Percentiles rank a stretch among this genome's conserved stretches.
Conservation (phyloP, 2,113 vertebrate genomes). For the Haemorhous mexicanus region DNA sequence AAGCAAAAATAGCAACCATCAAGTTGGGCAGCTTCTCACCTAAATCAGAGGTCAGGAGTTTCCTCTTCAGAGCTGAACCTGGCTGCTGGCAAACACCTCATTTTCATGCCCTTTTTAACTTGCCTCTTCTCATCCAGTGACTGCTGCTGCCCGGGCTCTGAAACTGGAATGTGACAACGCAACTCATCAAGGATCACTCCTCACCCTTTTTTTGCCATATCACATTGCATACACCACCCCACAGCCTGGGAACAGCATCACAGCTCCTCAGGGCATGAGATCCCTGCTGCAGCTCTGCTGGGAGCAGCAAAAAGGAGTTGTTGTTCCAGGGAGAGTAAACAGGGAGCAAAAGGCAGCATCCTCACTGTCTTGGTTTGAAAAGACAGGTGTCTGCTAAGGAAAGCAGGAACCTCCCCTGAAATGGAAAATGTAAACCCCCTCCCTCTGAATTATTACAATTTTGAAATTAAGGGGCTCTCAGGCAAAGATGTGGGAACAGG, state of each 20-base stretch:
- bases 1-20: neutral
- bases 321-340: accelerated
- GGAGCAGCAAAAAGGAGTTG: neutral
- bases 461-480: neutral
- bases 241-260: neutral
- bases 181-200: accelerated
- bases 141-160: neutral
- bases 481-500: neutral
- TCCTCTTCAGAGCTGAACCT: neutral
- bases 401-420: neutral
- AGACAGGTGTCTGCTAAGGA: neutral
- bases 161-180: no score
- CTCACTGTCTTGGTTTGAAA: neutral
- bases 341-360: neutral
- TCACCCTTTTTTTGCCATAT: neutral
- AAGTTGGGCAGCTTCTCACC: neutral
- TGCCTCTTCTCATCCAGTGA: neutral
- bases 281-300: neutral
- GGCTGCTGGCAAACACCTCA: neutral
- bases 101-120: neutral
- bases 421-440: neutral
- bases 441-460: neutral
- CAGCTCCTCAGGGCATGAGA: accelerated
- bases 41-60: neutral
- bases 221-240: accelerated